Evolutionary conservation across 53 echinoderm and acorn worm species (phyloP).

Genomic region (Pentamera pediparva): DNA sequence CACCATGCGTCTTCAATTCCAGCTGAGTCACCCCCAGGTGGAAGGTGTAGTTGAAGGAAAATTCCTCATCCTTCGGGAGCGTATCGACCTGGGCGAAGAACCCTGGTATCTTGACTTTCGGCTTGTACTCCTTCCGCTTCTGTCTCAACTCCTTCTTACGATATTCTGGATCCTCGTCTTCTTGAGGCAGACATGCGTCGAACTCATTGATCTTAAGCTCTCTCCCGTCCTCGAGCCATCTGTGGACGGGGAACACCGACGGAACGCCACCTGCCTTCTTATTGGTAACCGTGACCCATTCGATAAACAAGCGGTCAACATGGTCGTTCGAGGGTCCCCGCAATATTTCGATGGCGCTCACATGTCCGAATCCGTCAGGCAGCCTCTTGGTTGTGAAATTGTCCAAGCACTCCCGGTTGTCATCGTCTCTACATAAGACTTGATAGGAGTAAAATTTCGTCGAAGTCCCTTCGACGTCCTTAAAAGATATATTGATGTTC

Average conservation of each 20-base stretch:
- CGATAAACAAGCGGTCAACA: slow-evolving; percentile 55
- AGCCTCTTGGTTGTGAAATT: too few relatives aligned
- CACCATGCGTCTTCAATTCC: neutral
- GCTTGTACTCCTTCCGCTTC: slow-evolving; percentile 53
- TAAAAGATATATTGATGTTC: too few relatives aligned
- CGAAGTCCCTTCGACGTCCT: too few relatives aligned
- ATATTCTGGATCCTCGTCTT: slow-evolving; percentile 30
- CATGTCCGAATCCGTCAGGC: too few relatives aligned
- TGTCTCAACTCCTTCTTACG: slow-evolving; percentile 47
- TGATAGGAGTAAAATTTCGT: too few relatives aligned
- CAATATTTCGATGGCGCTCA: too few relatives aligned
- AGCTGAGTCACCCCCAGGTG: neutral
- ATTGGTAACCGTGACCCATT: slow-evolving; percentile 53
- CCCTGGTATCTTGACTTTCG: slow-evolving; percentile 48
- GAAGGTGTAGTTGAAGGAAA: slow-evolving; percentile 6
- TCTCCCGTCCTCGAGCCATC: slow-evolving; percentile 51
- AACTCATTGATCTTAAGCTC: slow-evolving; percentile 37
- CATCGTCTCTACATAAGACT: too few relatives aligned
- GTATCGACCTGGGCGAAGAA: slow-evolving; percentile 46
- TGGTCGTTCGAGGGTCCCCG: too few relatives aligned
- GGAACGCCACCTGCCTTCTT: neutral
- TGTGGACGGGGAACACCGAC: slow-evolving; percentile 63
- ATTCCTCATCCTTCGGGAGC: slow-evolving; percentile 15
- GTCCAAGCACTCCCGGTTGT: too few relatives aligned
- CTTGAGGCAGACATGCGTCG: slow-evolving; percentile 58